phyloP scores from a whole-genome alignment of 2,797 vertebrate species.

The Florisuga fusca region DNA sequence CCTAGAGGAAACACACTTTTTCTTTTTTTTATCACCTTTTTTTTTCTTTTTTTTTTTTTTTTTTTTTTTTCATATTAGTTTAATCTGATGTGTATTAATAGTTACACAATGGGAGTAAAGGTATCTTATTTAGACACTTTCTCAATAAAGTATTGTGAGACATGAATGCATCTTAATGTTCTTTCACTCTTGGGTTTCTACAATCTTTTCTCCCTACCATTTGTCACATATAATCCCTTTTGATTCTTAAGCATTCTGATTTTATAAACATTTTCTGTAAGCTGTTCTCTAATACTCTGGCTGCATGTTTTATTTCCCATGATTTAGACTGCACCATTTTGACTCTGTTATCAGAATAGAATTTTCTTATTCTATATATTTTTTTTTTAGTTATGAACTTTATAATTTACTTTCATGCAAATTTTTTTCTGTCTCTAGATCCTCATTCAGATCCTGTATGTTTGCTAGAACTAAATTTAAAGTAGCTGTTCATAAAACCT shows the following conservation, averaged over 20 bases:
- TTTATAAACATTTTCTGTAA: background rate
- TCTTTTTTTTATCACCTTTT: rapidly evolving
- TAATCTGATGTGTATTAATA: background rate
- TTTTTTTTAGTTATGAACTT: background rate
- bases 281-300: background rate
- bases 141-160: background rate
- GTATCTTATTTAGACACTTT: background rate
- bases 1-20: background rate
- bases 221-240: background rate
- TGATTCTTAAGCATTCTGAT: background rate
- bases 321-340: background rate
- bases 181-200: background rate
- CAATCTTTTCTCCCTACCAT: background rate
- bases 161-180: background rate
- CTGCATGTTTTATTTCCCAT: background rate
- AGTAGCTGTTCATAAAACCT: background rate
- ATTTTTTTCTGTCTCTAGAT: background rate
- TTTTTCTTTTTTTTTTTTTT: too few relatives aligned
- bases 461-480: background rate
- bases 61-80: background rate
- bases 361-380: too few relatives aligned
- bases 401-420: background rate
- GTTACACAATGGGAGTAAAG: background rate
- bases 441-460: background rate
- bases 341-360: background rate